Conservation (phyloP, 2,797 vertebrate species). For the Echiichthys vipera region DNA sequence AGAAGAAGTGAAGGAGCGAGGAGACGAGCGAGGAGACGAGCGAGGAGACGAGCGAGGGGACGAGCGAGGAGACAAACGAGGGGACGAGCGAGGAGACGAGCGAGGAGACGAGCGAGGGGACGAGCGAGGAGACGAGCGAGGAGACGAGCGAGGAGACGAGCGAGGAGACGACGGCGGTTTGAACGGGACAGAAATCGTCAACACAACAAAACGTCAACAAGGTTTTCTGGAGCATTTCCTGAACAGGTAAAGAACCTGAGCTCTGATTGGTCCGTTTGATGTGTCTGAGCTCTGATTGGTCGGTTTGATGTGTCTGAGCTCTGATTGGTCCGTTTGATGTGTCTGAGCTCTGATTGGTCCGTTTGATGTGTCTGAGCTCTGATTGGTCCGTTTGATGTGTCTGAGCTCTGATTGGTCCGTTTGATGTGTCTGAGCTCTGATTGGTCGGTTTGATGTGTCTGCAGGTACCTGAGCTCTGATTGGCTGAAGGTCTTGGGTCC, state of each 20-base stretch:
- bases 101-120: not conserved
- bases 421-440: constrained; percentile 1
- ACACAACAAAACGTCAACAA: not conserved
- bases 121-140: not conserved
- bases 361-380: constrained; percentile 83
- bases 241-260: constrained; percentile 76
- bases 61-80: too few relatives aligned
- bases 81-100: not conserved
- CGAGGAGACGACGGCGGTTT: constrained; percentile 7
- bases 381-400: too few relatives aligned
- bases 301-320: not conserved
- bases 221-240: constrained; percentile 88
- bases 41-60: not conserved
- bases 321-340: not conserved
- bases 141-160: not conserved
- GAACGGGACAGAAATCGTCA: constrained; percentile 51
- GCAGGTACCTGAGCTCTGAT: constrained; percentile 91
- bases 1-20: not conserved
- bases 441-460: constrained; percentile 2
- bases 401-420: too few relatives aligned
- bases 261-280: not conserved
- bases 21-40: not conserved
- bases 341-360: constrained; percentile 1
- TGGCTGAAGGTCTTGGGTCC: constrained; percentile 95
- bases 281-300: too few relatives aligned